Evolutionary conservation across 2,113 vertebrate species (phyloP).

Genomic region (Atractosteus spatula): DNA sequence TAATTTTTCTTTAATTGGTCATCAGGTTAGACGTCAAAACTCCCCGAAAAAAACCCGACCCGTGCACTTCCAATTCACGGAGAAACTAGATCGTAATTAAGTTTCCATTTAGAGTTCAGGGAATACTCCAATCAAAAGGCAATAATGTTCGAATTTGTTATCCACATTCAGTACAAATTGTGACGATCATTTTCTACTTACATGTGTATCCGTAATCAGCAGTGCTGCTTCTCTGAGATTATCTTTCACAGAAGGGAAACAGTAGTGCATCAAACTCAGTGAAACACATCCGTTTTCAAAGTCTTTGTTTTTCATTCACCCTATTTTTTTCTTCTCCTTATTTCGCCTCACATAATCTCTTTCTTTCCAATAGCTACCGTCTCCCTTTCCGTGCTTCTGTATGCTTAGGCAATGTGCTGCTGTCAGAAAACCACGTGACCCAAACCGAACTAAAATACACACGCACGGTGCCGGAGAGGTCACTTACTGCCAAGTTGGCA

Average conservation of each 20-base stretch:
- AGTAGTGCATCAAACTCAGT: slow-evolving; percentile 9
- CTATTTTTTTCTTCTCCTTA: neutral
- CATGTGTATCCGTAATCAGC: slow-evolving; percentile 6
- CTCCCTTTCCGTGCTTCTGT: slow-evolving; percentile 3
- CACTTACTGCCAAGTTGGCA: slow-evolving; percentile 12
- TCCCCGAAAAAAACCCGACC: slow-evolving; percentile 24
- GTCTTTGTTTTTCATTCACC: neutral
- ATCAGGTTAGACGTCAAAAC: slow-evolving; percentile 19
- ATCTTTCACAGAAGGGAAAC: slow-evolving; percentile 20
- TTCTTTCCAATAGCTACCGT: neutral
- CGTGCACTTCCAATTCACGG: slow-evolving; percentile 20
- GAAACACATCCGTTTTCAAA: slow-evolving; percentile 6
- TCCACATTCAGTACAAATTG: neutral
- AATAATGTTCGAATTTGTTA: slow-evolving; percentile 13
- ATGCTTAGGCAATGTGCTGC: slow-evolving; percentile 18
- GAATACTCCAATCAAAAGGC: slow-evolving; percentile 27
- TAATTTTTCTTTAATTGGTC: neutral
- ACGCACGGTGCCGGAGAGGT: neutral
- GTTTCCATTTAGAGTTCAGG: slow-evolving; percentile 46
- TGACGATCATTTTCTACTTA: slow-evolving; percentile 19
- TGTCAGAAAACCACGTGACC: slow-evolving; percentile 34
- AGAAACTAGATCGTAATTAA: slow-evolving; percentile 29
- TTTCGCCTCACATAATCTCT: neutral
- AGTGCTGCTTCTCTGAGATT: neutral
- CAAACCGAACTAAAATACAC: slow-evolving; percentile 4